Evolutionary conservation across 2,888 invertebrate species (phyloP), one percentile per base, ranked within the genome.

Genomic region (Unio delphinus): DNA sequence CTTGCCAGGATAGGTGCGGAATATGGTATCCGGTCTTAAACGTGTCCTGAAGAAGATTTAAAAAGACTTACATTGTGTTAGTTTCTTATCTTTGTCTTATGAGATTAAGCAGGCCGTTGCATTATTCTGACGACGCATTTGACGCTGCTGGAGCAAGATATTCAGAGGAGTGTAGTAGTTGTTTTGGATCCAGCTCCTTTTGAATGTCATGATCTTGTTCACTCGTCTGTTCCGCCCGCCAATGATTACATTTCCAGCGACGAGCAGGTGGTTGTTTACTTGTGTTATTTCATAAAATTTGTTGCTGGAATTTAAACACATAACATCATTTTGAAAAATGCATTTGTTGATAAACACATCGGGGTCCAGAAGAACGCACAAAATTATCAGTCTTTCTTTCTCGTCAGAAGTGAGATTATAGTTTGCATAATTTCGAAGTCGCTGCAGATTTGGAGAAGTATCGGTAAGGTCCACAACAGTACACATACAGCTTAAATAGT

Each of bases 131-230:
- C 34, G 6, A 34, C 34, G 34, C 34, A 34, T 34, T 34, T 6
- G 34, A 7, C 34, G 5, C 7, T 34, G 6, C 7, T 34, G 34
- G 5, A 73, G 17, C 54, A 77, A 45, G 18, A 54, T 59, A 15
- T 68, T 30, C 61, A 77, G 66, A 3, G 77, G 77, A 17, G 64
- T 28, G 1, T 59, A 59, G 69, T 72, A 64, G 26, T 64, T 28
- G 4, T 56, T 56, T 56, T n/a, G 17, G 15, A 64, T 23, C 64
- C 64, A 64, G 3, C 26, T 28, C 23, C 3, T 23, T 56, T 55
- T 57, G 56, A 55, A 64, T 55, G 28, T 26, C 64, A 64, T 64
- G 20, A 64, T 64, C 18, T 55, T 20, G n/a, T 57, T 55, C 55
- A 64, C 57, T 4, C 30, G 64, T 56, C 30, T 64, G 30, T 57